Evolutionary conservation across 2,888 invertebrate genomes (phyloP).

Genomic region (Aphidius colemani): DNA sequence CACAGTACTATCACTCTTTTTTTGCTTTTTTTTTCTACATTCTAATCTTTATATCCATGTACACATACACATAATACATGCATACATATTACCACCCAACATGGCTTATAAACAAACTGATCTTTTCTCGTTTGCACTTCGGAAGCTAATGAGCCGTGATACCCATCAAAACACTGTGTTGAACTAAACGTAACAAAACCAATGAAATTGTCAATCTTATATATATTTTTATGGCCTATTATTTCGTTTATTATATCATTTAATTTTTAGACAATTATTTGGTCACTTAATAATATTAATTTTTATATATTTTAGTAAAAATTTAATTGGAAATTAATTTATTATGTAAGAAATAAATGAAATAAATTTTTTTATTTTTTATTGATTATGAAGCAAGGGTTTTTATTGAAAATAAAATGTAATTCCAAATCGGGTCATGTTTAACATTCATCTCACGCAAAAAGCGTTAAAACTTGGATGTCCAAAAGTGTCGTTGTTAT

Average conservation of each 20-base stretch:
- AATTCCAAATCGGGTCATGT: slow-evolving; percentile 17
- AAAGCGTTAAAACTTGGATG: slow-evolving; percentile 9
- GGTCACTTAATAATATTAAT: too few relatives aligned
- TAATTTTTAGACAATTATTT: too few relatives aligned
- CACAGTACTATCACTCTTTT: slow-evolving; percentile 24
- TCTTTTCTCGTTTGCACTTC: slow-evolving; percentile 50
- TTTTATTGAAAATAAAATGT: neutral
- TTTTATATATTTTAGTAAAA: too few relatives aligned
- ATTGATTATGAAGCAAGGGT: neutral
- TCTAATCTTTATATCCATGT: slow-evolving; percentile 39
- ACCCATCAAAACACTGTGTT: slow-evolving; percentile 54
- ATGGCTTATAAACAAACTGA: too few relatives aligned
- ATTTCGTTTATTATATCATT: too few relatives aligned
- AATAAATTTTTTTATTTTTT: neutral
- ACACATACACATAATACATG: too few relatives aligned
- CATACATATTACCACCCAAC: too few relatives aligned
- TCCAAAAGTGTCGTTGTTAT: slow-evolving; percentile 9
- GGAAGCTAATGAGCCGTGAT: slow-evolving; percentile 59
- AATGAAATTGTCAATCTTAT: neutral
- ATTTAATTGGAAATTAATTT: too few relatives aligned
- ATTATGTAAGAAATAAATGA: too few relatives aligned
- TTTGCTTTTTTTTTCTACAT: slow-evolving; percentile 14
- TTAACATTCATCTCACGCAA: slow-evolving; percentile 20
- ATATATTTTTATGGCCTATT: too few relatives aligned
- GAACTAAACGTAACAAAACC: slow-evolving; percentile 15